Evolutionary conservation across 2,113 vertebrate genomes (phyloP).

Genomic region (Egretta garzetta): DNA sequence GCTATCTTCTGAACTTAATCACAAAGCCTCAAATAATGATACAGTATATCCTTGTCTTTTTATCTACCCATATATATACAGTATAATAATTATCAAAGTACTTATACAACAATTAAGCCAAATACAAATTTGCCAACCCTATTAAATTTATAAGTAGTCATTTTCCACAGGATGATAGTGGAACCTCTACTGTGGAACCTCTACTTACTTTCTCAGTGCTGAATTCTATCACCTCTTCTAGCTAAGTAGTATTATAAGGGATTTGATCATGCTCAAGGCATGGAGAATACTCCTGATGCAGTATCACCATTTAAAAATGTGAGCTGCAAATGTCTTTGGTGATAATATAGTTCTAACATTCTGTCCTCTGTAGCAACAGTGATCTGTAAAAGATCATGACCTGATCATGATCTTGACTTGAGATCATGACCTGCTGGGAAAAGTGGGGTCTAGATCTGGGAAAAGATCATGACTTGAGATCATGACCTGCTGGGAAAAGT

Average conservation of each 20-base stretch:
- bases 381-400: not conserved
- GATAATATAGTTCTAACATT: not conserved
- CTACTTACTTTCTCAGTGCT: not conserved
- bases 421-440: not conserved
- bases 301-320: not conserved
- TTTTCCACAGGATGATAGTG: not conserved
- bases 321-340: not conserved
- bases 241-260: not conserved
- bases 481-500: not conserved
- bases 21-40: not conserved
- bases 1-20: not conserved
- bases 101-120: not conserved
- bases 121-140: not conserved
- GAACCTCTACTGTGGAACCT: not conserved
- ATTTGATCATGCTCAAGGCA: not conserved
- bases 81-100: not conserved
- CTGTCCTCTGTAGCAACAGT: not conserved
- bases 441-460: too few relatives aligned
- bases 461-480: not conserved
- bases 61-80: not conserved
- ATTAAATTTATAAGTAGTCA: not conserved
- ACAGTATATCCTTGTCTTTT: not conserved
- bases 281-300: not conserved
- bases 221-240: not conserved
- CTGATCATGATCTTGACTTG: too few relatives aligned